phyloP scores from a whole-genome alignment of 2,888 invertebrate genomes.

The Hirtodrosophila alboralis region DNA sequence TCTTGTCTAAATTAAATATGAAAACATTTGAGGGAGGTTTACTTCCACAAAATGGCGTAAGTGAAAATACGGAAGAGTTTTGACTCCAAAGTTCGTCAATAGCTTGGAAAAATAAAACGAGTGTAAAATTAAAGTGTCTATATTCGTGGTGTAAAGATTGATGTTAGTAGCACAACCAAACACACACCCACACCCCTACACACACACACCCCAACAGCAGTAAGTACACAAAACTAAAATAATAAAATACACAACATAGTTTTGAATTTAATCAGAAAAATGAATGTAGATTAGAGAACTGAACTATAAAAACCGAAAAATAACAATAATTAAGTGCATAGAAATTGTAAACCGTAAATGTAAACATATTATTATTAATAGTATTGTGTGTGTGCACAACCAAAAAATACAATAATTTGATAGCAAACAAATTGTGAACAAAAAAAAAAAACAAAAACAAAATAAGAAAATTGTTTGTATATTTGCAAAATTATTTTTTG shows the following conservation, averaged over 20 bases:
- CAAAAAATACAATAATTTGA: conserved; percentile 12
- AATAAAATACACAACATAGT: conserved; percentile 30
- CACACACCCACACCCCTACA: not conserved
- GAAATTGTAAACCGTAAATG: conserved; percentile 20
- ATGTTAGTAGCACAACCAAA: conserved; percentile 6
- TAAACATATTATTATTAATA: conserved; percentile 4
- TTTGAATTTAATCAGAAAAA: conserved; percentile 43
- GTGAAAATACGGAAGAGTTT: not conserved
- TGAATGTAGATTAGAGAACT: conserved; percentile 46
- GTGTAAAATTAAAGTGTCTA: not conserved
- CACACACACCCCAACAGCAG: conserved; percentile 7
- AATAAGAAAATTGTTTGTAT: conserved; percentile 16
- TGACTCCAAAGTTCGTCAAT: too few relatives aligned
- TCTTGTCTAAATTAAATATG: too few relatives aligned
- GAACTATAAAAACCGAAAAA: conserved; percentile 29
- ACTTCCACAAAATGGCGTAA: too few relatives aligned
- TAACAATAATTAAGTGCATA: conserved; percentile 45
- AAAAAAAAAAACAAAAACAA: too few relatives aligned
- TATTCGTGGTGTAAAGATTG: conserved; percentile 2
- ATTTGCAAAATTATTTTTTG: conserved; percentile 40
- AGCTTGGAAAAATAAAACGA: not conserved
- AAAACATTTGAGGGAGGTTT: too few relatives aligned
- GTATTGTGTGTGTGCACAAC: conserved; percentile 22
- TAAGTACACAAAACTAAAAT: conserved; percentile 33
- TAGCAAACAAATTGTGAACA: conserved; percentile 18